Evolutionary conservation across 53 echinoderm and acorn worm species (phyloP).

Genomic region (Echinarachnius parma): DNA sequence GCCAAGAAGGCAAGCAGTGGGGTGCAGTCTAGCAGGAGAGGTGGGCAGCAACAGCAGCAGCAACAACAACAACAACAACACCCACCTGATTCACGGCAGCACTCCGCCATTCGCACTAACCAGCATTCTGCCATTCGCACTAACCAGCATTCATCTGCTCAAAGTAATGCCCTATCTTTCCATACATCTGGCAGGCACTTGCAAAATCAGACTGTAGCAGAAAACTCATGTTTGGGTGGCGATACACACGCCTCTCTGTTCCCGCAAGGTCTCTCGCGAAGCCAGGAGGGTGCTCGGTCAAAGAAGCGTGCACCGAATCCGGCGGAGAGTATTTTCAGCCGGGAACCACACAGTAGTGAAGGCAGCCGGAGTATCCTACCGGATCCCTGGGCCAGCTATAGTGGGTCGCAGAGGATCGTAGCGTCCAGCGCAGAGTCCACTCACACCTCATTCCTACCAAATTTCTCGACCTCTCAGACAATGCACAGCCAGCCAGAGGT

Average conservation of each 20-base stretch:
- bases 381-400: slow-evolving; percentile 10
- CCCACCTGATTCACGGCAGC: slow-evolving; percentile 10
- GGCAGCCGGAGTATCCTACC: slow-evolving; percentile 21
- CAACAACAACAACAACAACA: slow-evolving; percentile 35
- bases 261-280: neutral
- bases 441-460: slow-evolving; percentile 57
- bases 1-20: slow-evolving; percentile 25
- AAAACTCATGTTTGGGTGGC: neutral
- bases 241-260: slow-evolving; percentile 5
- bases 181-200: neutral
- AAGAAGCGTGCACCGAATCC: slow-evolving; percentile 38
- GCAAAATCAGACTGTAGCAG: neutral
- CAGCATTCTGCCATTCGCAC: slow-evolving; percentile 9
- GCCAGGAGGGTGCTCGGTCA: slow-evolving; percentile 14
- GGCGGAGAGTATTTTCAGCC: slow-evolving; percentile 16
- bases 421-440: neutral
- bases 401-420: slow-evolving; percentile 1
- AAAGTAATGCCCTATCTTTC: slow-evolving; percentile 10
- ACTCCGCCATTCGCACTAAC: slow-evolving; percentile 8
- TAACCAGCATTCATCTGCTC: slow-evolving; percentile 13
- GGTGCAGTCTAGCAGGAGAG: slow-evolving; percentile 9
- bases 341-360: slow-evolving; percentile 27
- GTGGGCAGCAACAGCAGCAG: too few relatives aligned
- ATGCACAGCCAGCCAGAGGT: slow-evolving; percentile 57
- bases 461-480: slow-evolving; percentile 66